Evolutionary conservation across 2,797 vertebrate genomes (phyloP).

Genomic region (Tadarida brasiliensis): DNA sequence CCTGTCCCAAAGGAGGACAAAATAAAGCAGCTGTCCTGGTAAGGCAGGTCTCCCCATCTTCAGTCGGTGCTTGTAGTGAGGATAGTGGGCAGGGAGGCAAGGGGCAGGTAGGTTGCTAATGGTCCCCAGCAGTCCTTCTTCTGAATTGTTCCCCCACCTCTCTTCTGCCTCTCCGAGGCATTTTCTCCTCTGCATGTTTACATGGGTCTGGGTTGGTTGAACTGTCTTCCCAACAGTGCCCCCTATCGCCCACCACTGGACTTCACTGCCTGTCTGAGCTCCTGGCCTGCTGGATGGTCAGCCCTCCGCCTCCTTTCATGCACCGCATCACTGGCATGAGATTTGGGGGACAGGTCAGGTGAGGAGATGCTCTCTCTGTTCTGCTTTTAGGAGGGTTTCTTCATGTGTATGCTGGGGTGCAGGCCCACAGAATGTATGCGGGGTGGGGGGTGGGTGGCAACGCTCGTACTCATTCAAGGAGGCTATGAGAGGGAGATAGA

Average conservation of each 20-base stretch:
- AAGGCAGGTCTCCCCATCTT: background rate
- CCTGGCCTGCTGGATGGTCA: background rate
- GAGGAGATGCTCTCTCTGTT: background rate
- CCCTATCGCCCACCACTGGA: no score
- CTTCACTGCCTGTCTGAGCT: background rate
- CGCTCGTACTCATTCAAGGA: background rate
- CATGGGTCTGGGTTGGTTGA: background rate
- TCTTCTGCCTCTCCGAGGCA: background rate
- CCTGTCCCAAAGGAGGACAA: background rate
- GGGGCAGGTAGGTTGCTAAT: background rate
- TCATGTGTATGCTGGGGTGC: no score
- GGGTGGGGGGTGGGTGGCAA: background rate
- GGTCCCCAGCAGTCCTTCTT: background rate
- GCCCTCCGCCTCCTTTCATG: background rate
- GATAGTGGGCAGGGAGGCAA: background rate
- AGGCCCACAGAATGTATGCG: background rate
- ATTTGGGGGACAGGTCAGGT: background rate
- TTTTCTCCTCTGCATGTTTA: background rate
- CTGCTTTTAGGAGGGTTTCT: background rate
- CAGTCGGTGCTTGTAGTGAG: background rate
- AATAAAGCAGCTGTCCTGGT: background rate
- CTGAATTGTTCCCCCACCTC: background rate
- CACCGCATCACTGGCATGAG: background rate
- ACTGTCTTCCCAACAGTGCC: background rate
- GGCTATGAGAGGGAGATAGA: slow-evolving; percentile 48